Evolutionary conservation across 2,797 vertebrate species (phyloP).

Genomic region (Avahi laniger): DNA sequence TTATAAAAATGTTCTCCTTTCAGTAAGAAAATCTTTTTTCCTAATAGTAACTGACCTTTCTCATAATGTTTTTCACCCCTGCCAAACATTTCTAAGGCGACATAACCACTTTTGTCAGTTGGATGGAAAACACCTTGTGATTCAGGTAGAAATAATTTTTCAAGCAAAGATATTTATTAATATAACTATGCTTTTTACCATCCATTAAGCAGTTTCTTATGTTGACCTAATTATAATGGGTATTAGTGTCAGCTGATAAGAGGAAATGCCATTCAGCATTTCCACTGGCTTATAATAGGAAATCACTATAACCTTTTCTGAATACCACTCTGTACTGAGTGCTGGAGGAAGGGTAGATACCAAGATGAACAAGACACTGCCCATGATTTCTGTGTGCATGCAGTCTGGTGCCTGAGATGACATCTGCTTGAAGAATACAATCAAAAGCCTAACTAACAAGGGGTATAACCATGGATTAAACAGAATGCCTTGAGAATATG

Average conservation of each 20-base stretch:
- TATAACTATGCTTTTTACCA: background rate
- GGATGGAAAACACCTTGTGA: constrained; percentile 23
- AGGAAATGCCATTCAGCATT: background rate
- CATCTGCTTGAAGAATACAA: background rate
- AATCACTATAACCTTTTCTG: background rate
- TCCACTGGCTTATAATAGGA: background rate
- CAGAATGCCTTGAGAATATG: background rate
- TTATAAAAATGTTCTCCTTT: constrained; percentile 27
- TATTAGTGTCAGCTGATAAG: constrained; percentile 5
- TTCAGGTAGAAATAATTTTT: constrained; percentile 33
- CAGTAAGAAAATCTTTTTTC: constrained; percentile 5
- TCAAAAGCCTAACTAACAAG: background rate
- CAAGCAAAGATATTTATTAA: background rate
- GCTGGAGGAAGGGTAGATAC: background rate
- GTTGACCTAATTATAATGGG: background rate
- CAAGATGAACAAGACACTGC: background rate
- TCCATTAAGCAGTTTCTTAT: constrained; percentile 22
- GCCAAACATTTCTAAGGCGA: constrained; percentile 43
- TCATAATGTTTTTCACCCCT: background rate
- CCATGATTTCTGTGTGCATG: background rate
- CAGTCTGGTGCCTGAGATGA: background rate
- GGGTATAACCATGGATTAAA: background rate
- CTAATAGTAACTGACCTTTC: constrained; percentile 25
- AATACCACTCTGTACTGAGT: background rate
- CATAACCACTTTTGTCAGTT: background rate